These are phyloP conservation scores for Drosophila phalerata DNA, from an alignment of 2,888 invertebrate species.

Conservation along the genomic window DNA sequence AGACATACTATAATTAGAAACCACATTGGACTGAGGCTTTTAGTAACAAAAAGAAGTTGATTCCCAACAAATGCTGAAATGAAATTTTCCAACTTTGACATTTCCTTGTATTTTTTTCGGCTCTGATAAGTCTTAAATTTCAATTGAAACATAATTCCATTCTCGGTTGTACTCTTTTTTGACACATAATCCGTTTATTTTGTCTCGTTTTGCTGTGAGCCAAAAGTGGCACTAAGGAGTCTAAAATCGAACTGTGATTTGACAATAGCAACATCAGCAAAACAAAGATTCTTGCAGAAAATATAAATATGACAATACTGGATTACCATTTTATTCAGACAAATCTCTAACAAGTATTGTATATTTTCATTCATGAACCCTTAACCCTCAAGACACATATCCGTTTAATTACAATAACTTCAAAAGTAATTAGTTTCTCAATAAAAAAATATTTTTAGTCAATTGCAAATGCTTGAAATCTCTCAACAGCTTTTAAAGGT, in stretches of 20 bases:
- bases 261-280: background rate
- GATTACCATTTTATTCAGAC: background rate
- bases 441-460: too few species aligned
- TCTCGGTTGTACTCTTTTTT: background rate
- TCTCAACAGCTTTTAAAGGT: too few species aligned
- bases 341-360: too few species aligned
- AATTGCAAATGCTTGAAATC: too few species aligned
- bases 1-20: background rate
- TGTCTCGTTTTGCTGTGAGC: background rate
- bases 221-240: background rate
- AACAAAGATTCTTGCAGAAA: background rate
- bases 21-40: background rate
- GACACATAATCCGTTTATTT: background rate
- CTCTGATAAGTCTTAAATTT: background rate
- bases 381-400: too few species aligned
- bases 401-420: too few species aligned
- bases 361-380: too few species aligned
- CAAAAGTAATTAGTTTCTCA: too few species aligned
- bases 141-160: background rate
- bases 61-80: background rate
- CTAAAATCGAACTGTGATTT: background rate
- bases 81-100: background rate
- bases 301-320: background rate
- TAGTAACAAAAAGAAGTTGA: background rate
- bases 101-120: background rate